Percentiles rank a stretch among this genome's conserved stretches.
phyloP scores from a whole-genome alignment of 2,888 invertebrate genomes.

The Caenorhabditis sp. region DNA sequence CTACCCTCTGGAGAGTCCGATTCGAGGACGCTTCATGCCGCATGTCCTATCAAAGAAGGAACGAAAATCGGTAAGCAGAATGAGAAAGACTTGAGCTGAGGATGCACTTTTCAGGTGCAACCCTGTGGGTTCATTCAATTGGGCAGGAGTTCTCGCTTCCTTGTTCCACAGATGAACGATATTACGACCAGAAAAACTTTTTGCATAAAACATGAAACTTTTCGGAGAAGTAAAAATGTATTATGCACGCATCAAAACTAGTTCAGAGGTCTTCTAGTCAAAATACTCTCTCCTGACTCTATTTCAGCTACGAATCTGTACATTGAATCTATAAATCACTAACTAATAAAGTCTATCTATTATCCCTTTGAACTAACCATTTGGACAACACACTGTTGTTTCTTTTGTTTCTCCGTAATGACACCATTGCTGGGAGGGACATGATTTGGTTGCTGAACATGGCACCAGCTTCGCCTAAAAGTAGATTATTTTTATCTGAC shows the following conservation, averaged over 20 bases:
- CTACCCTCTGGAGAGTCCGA: constrained; percentile 66
- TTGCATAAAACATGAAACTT: constrained; percentile 26
- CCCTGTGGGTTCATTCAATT: constrained; percentile 58
- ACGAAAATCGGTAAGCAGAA: constrained; percentile 71
- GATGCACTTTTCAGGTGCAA: constrained; percentile 53
- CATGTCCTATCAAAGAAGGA: constrained; percentile 73
- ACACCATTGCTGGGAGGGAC: constrained; percentile 80
- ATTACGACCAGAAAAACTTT: constrained; percentile 25
- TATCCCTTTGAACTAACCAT: constrained; percentile 68
- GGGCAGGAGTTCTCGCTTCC: constrained; percentile 53
- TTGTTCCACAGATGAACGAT: not conserved
- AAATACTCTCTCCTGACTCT: not conserved
- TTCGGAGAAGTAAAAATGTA: not conserved
- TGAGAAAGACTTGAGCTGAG: too few relatives aligned
- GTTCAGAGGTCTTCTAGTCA: not conserved
- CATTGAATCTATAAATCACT: too few relatives aligned
- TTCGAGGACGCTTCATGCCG: constrained; percentile 67
- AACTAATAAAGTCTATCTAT: too few relatives aligned
- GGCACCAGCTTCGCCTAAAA: constrained; percentile 62
- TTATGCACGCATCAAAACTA: too few relatives aligned
- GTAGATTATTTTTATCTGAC: too few relatives aligned
- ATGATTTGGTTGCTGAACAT: constrained; percentile 72
- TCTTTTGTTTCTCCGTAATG: constrained; percentile 78
- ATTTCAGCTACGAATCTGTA: not conserved
- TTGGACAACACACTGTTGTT: constrained; percentile 82